Evolutionary conservation across 2,888 invertebrate species (phyloP), one percentile per base, ranked within the genome.

Genomic region (Germaria angustata): DNA sequence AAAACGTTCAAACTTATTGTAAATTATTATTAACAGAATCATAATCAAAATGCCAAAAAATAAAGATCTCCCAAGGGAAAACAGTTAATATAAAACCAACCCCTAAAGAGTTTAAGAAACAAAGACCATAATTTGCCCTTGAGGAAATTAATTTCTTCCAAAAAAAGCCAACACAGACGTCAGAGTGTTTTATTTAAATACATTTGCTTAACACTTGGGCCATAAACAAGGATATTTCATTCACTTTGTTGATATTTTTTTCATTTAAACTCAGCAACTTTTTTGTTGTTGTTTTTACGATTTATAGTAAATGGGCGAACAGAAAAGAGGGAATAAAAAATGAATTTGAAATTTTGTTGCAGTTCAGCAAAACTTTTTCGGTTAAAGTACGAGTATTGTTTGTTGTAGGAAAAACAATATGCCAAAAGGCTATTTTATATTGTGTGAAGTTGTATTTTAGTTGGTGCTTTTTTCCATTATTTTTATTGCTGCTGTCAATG

Each of bases 401-500:
- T 55, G 17, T 22, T 44, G 36, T 41, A 46, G n/a, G 39, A 53
- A 13, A 28, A 57, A 57, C 32, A 59, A 72, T 46, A 49, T 73
- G 72, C 65, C 71, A 71, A 71, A 71, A 71, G 78, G 63, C 44
- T 59, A 32, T 63, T 63, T 32, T 39, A 53, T 69, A 15, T 6
- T 44, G 59, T 63, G 34, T 53, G 13, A 55, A 46, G 41, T 44
- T 55, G 20, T 69, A 41, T 51, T 36, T 34, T 41, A 22, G 61
- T 13, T 68, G 55, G 9, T 36, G 22, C 20, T 24, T 59, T 51
- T 59, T 39, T 68, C 51, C 32, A 49, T 72, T 73, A 46, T 66
- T 53, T 41, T 79, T 79, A 63, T 66, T 73, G 53, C 72, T 59
- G 57, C 17, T 77, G 51, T 65, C 49, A 55, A 55, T 75, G 75